Evolutionary conservation across 2,888 invertebrate genomes (phyloP).

Genomic region (Lepidochitona cinerea): DNA sequence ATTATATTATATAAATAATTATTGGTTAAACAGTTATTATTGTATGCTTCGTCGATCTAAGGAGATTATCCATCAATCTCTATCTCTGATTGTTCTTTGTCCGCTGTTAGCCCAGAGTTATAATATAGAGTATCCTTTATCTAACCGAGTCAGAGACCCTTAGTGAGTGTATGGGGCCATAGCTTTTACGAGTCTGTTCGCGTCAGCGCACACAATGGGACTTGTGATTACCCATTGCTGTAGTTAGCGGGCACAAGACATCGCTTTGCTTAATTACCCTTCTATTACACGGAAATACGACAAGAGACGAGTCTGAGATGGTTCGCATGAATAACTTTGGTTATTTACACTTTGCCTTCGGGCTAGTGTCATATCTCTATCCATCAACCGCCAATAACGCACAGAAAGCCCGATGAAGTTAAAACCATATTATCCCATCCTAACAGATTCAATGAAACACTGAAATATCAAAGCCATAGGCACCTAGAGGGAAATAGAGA

Average conservation of each 20-base stretch:
- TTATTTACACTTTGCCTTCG: neutral
- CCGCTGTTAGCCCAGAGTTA: no score
- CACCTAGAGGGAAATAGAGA: no score
- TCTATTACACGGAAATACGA: neutral
- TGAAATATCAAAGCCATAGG: no score
- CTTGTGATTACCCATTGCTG: neutral
- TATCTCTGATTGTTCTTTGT: no score
- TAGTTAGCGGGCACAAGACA: neutral
- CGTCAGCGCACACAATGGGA: neutral
- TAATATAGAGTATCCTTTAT: no score
- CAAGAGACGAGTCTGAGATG: neutral
- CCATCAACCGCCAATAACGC: no score
- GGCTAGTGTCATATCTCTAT: neutral
- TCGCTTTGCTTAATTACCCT: neutral
- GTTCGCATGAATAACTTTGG: neutral
- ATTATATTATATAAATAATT: no score
- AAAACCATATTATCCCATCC: neutral
- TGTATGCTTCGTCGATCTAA: no score
- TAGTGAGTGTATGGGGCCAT: no score
- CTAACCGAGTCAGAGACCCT: neutral
- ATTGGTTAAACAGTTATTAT: no score
- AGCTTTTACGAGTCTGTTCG: neutral
- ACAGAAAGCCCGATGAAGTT: neutral
- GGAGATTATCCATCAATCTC: no score
- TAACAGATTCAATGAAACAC: neutral